Percentiles rank a stretch among this genome's conserved stretches.
These are phyloP conservation scores for Apostichopus leukothele DNA, from an alignment of 53 echinoderm and acorn worm species.

Conservation along the genomic window DNA sequence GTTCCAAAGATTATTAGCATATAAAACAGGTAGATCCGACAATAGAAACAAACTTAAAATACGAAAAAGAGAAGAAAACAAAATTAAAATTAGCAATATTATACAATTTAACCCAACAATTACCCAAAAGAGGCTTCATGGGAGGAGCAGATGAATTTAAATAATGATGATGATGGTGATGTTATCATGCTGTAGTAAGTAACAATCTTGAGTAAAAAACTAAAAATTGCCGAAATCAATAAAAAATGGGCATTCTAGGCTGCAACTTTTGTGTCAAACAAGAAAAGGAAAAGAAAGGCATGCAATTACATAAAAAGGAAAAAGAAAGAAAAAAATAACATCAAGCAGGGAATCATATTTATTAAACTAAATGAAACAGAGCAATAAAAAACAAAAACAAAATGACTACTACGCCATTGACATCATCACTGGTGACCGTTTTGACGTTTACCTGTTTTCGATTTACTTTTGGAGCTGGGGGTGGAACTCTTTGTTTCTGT, in stretches of 20 bases:
- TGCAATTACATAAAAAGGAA: neutral
- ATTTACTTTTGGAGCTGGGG: conserved; percentile 70
- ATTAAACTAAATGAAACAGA: neutral
- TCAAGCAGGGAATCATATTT: neutral
- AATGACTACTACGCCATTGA: neutral
- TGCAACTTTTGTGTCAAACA: neutral
- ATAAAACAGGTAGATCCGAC: too few relatives aligned
- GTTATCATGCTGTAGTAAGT: too few relatives aligned
- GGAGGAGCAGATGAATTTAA: too few relatives aligned
- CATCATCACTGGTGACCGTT: conserved; percentile 32
- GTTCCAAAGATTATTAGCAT: too few relatives aligned
- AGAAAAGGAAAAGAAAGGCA: neutral
- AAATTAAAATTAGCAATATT: too few relatives aligned
- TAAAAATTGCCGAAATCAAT: neutral
- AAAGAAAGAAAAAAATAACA: neutral
- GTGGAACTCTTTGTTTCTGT: conserved; percentile 72
- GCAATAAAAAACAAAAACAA: too few relatives aligned
- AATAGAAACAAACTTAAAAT: too few relatives aligned
- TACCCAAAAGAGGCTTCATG: too few relatives aligned
- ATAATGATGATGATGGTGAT: too few relatives aligned
- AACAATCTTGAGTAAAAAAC: too few relatives aligned
- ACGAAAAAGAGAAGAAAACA: too few relatives aligned
- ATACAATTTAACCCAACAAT: too few relatives aligned
- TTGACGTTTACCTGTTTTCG: conserved; percentile 67
- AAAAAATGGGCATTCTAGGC: neutral